phyloP scores from a whole-genome alignment of 2,888 invertebrate genomes.

The Tiphia femorata region DNA sequence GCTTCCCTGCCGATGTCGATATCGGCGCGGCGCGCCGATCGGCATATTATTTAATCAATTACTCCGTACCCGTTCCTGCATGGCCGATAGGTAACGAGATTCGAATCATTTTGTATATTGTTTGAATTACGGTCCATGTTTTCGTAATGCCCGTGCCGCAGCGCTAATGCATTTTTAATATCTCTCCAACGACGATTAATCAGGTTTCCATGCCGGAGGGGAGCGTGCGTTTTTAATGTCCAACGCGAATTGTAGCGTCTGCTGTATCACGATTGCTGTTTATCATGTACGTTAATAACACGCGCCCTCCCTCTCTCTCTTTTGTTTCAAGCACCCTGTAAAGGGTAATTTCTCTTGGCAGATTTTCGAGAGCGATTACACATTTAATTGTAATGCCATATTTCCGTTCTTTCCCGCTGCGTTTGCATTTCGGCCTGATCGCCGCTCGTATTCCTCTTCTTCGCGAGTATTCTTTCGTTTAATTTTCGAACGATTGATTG shows the following conservation, averaged over 20 bases:
- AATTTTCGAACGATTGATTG: too few relatives aligned
- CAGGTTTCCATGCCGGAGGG: constrained; percentile 16
- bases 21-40: not conserved
- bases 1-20: too few relatives aligned
- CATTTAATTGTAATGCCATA: too few relatives aligned
- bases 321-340: too few relatives aligned
- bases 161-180: constrained; percentile 38
- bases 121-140: not conserved
- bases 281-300: not conserved
- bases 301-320: too few relatives aligned
- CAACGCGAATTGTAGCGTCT: constrained; percentile 1
- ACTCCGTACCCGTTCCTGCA: not conserved
- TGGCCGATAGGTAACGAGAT: constrained; percentile 10
- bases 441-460: too few relatives aligned
- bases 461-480: too few relatives aligned
- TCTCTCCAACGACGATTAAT: constrained; percentile 31
- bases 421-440: too few relatives aligned
- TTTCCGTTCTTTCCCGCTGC: too few relatives aligned
- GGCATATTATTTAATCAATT: constrained; percentile 19
- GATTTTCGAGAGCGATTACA: too few relatives aligned
- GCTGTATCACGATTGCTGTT: not conserved
- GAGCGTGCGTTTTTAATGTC: constrained; percentile 33
- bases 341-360: too few relatives aligned
- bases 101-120: constrained; percentile 24
- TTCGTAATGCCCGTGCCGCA: constrained; percentile 12